Evolutionary conservation across 2,888 invertebrate genomes (phyloP).

Genomic region (Pheosia gnoma): DNA sequence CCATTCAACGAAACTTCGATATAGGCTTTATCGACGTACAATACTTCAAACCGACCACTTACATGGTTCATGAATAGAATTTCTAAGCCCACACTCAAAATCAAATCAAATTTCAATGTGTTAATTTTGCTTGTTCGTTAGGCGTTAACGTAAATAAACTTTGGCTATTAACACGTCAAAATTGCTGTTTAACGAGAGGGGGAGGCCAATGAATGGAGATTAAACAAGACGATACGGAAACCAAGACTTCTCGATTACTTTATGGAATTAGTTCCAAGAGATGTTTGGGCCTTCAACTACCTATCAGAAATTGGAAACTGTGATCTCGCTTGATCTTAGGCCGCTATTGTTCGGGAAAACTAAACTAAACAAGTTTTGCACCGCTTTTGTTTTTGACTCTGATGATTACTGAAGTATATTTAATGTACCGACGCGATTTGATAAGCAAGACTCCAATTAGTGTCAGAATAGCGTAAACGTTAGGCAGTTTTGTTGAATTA

Average conservation of each 20-base stretch:
- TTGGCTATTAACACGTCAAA: conserved; percentile 78
- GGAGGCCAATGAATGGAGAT: conserved; percentile 75
- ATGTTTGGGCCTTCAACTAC: conserved; percentile 37
- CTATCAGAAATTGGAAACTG: conserved; percentile 46
- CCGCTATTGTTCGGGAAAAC: conserved; percentile 19
- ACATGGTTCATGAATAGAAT: conserved; percentile 28
- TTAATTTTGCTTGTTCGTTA: conserved; percentile 65
- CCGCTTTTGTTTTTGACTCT: background rate
- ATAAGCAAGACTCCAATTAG: too few relatives aligned
- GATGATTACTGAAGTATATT: background rate
- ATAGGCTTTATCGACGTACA: too few relatives aligned
- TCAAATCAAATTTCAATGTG: conserved; percentile 60
- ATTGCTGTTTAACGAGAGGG: conserved; percentile 76
- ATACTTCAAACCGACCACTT: background rate
- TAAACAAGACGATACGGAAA: conserved; percentile 75
- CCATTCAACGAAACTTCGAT: too few relatives aligned
- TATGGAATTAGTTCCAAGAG: conserved; percentile 71
- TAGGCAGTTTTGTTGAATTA: too few relatives aligned
- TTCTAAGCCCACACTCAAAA: conserved; percentile 39
- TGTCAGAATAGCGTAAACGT: too few relatives aligned
- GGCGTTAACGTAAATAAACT: conserved; percentile 67
- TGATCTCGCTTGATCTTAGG: conserved; percentile 34
- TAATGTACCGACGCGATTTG: background rate
- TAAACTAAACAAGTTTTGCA: background rate
- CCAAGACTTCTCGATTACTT: conserved; percentile 70